These are phyloP conservation scores for Allygus modestus DNA, from an alignment of 2,888 invertebrate genomes.

Conservation along the genomic window DNA sequence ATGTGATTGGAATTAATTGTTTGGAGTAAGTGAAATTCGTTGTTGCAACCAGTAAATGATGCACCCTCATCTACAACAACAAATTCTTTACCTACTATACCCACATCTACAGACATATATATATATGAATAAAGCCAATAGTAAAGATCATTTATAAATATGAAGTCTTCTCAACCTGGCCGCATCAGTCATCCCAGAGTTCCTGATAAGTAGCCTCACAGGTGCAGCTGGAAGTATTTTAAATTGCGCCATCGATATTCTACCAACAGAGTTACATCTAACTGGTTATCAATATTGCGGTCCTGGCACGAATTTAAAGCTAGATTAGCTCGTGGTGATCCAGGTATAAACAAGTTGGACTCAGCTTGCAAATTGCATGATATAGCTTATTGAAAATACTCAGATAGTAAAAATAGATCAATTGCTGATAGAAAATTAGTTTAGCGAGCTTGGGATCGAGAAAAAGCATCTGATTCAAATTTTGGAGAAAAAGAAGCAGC, in stretches of 20 bases:
- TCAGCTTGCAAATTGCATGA: constrained; percentile 14
- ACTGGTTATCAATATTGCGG: constrained; percentile 29
- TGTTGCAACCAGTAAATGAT: neutral
- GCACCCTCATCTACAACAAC: neutral
- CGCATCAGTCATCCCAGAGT: neutral
- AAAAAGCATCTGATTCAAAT: neutral
- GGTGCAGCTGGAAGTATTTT: constrained; percentile 1
- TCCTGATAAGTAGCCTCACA: neutral
- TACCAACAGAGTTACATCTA: constrained; percentile 29
- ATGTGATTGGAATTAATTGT: neutral
- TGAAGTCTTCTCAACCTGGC: neutral
- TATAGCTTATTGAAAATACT: constrained; percentile 13
- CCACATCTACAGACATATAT: no score
- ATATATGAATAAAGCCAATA: neutral
- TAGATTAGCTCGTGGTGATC: constrained; percentile 32
- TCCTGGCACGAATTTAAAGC: neutral
- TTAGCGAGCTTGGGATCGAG: constrained; percentile 8
- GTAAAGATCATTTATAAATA: neutral
- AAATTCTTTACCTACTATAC: no score
- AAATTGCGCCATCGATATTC: constrained; percentile 5
- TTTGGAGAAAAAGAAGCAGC: constrained; percentile 17
- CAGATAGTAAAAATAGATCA: constrained; percentile 10
- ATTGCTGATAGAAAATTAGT: constrained; percentile 31
- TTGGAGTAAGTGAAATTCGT: neutral
- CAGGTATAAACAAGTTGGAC: constrained; percentile 14